Percentiles rank a stretch among this genome's conserved stretches.
Conservation (phyloP, 2,113 vertebrate species). For the Podocnemis expansa region DNA sequence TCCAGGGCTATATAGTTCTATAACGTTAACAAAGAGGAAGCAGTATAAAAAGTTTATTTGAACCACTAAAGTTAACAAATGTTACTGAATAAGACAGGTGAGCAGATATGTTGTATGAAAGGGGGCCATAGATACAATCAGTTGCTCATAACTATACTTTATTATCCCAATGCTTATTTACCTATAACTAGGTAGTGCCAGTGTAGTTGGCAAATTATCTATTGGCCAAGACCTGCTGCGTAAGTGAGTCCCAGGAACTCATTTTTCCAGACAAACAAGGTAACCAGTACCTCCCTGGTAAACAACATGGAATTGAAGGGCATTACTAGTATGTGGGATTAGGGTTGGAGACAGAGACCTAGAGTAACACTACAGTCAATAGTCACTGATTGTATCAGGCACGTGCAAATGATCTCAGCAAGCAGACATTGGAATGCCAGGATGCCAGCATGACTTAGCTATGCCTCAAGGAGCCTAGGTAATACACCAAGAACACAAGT, state of each 20-base stretch:
- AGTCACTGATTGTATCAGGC: neutral
- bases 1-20: neutral
- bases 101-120: neutral
- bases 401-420: neutral
- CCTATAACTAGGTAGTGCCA: neutral
- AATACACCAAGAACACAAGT: neutral
- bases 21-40: neutral
- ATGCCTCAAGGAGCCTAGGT: neutral
- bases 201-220: neutral
- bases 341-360: neutral
- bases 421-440: neutral
- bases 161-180: neutral
- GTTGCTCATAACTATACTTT: neutral
- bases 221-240: neutral
- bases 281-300: neutral
- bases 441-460: neutral
- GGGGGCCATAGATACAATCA: neutral
- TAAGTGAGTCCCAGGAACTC: conserved; percentile 33
- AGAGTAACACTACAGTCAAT: neutral
- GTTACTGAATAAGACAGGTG: neutral
- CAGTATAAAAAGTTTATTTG: neutral
- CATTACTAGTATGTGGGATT: neutral
- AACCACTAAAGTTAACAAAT: neutral
- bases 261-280: conserved; percentile 52
- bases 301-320: neutral